Conservation (phyloP, 2,113 vertebrate genomes). For the Pteronura brasiliensis region DNA sequence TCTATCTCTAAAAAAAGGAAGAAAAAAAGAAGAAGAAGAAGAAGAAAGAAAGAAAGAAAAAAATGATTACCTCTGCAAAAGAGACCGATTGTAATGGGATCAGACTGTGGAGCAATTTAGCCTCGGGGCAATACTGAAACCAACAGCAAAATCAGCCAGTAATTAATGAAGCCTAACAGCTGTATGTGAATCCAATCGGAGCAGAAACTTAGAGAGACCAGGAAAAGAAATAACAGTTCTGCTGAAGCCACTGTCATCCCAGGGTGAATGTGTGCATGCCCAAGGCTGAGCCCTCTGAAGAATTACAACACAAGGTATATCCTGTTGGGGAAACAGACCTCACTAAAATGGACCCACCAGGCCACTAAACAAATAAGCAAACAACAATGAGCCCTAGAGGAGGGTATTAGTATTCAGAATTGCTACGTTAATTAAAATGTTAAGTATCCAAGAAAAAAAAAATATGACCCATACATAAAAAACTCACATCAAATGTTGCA, state of each 20-base stretch:
- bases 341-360: background rate
- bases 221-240: background rate
- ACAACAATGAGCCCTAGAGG: background rate
- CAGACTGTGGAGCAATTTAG: background rate
- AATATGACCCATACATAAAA: background rate
- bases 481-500: background rate
- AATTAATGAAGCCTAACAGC: constrained; percentile 1
- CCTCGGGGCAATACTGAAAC: background rate
- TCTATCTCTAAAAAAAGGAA: background rate
- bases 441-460: background rate
- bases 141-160: background rate
- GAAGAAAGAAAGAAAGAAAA: no score
- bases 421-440: background rate
- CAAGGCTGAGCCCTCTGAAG: background rate
- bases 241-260: background rate
- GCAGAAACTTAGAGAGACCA: background rate
- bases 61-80: background rate
- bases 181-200: background rate
- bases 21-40: no score
- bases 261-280: background rate
- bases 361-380: background rate
- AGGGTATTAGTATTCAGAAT: background rate
- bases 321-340: background rate
- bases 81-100: background rate
- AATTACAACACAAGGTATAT: background rate